Evolutionary conservation across 2,113 vertebrate genomes (phyloP), one percentile per base, ranked within the genome.

Genomic region (Microcebus griseorufus): DNA sequence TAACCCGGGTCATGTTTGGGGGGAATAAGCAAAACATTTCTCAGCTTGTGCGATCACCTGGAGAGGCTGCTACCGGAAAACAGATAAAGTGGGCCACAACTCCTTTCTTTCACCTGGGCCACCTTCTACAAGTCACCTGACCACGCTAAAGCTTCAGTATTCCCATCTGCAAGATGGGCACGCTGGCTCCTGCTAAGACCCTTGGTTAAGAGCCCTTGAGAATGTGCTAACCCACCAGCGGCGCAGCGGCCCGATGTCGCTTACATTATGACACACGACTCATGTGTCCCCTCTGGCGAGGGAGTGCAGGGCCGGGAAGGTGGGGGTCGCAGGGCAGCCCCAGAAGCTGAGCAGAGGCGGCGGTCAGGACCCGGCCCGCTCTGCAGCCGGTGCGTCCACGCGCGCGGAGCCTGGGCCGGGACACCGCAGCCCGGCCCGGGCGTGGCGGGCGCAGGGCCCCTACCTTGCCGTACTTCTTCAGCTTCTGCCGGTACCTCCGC

Each of bases 401-500:
- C 9, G 55, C 18, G 55, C 62, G 3, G 29, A 65, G 27, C 62
- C 4, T 9, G 64, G 39, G 4, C 4, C 37, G 2, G 27, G 64
- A 9, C 20, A 23, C 23, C 72, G 16, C 16, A 23, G 42, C 11
- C 62, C 13, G 29, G 39, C 37, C 37, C 76, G 5, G 81, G 13
- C 53, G 65, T 6, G 73, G 22, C 16, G 2, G 45, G 18, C 6
- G 16, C 2, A 18, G 25, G 58, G 62, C 1, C 37, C 98, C 96
- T 96, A 99, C 99, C 99, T 99, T 98, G 92, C 99, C 97, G 82
- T 98, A 99, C 88, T 99, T 99, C 98, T 96, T 98, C 82, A 99
- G 98, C 95, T 98, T 98, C 92, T 93, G 97, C 62, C 93, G 96
- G 93, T 95, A 97, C 79, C 65, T 93, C 88, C 67, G 93, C 75